Evolutionary conservation across 2,113 vertebrate species (phyloP).

Genomic region (Myotis brandtii): DNA sequence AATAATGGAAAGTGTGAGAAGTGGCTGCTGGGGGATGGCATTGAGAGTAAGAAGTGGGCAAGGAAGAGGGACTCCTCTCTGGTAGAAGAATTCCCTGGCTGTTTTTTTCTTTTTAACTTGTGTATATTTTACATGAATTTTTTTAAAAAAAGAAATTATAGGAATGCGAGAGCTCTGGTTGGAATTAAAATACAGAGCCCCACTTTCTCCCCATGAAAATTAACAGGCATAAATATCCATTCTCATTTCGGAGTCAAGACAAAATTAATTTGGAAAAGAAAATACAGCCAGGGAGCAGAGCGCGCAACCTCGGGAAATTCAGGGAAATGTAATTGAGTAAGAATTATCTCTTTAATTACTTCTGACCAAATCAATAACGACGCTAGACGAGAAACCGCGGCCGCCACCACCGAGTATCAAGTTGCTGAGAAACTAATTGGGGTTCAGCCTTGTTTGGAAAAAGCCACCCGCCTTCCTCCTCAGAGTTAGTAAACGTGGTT

Average conservation of each 20-base stretch:
- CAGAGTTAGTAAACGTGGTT: not conserved
- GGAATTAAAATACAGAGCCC: constrained; percentile 61
- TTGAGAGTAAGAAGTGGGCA: too few species aligned
- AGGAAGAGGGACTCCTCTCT: not conserved
- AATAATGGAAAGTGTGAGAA: not conserved
- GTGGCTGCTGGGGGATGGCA: not conserved
- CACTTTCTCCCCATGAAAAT: constrained; percentile 71
- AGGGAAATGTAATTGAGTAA: constrained; percentile 86
- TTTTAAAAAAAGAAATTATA: not conserved
- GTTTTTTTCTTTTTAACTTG: not conserved
- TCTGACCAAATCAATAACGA: constrained; percentile 87
- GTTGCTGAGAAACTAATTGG: constrained; percentile 54
- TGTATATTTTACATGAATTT: not conserved
- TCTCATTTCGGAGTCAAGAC: constrained; percentile 81
- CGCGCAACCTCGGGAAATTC: constrained; percentile 85
- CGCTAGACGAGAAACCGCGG: constrained; percentile 67
- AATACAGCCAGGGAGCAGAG: constrained; percentile 80
- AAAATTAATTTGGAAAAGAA: constrained; percentile 87
- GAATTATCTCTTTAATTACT: constrained; percentile 89
- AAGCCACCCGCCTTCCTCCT: constrained; percentile 3
- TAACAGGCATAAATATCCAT: constrained; percentile 69
- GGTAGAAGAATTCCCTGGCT: not conserved
- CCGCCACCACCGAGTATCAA: constrained; percentile 67
- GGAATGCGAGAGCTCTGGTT: not conserved
- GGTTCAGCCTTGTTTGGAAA: constrained; percentile 46